Percentiles rank a stretch among this genome's conserved stretches.
Conservation (phyloP, 2,113 vertebrate species). For the Thomomys bottae region DNA sequence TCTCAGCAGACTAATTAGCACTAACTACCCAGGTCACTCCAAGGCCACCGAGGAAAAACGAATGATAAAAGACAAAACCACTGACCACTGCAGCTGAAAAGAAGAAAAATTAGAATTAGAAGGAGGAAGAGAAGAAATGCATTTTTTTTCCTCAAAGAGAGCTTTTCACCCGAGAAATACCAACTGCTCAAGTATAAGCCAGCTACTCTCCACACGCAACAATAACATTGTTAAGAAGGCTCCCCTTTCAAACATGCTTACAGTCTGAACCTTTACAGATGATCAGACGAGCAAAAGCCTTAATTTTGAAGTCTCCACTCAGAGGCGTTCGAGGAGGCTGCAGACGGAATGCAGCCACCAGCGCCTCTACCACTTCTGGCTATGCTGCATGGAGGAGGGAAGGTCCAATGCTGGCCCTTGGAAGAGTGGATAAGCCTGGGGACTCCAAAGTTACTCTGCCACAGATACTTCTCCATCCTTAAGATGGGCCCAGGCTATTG, state of each 20-base stretch:
- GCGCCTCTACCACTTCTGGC: background rate
- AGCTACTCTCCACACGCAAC: background rate
- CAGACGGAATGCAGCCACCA: background rate
- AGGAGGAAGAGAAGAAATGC: background rate
- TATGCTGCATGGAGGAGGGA: rapidly evolving
- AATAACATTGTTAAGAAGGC: background rate
- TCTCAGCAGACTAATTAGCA: slow-evolving; percentile 68
- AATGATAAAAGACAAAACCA: slow-evolving; percentile 5
- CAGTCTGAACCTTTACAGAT: background rate
- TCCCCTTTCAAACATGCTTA: background rate
- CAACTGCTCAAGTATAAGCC: background rate
- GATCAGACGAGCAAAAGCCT: background rate
- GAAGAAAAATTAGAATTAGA: background rate
- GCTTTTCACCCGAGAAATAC: background rate
- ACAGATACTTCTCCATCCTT: background rate
- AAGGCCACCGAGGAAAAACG: slow-evolving; percentile 69
- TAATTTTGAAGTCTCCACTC: background rate
- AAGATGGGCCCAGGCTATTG: background rate
- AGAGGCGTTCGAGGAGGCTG: background rate
- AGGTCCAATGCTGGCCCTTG: rapidly evolving
- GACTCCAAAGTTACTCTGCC: background rate
- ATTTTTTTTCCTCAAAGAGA: background rate
- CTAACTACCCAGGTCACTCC: slow-evolving; percentile 64
- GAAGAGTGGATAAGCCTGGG: background rate
- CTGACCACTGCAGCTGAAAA: background rate